phyloP scores from a whole-genome alignment of 2,888 invertebrate genomes.

The Lasioglossum marginatum region DNA sequence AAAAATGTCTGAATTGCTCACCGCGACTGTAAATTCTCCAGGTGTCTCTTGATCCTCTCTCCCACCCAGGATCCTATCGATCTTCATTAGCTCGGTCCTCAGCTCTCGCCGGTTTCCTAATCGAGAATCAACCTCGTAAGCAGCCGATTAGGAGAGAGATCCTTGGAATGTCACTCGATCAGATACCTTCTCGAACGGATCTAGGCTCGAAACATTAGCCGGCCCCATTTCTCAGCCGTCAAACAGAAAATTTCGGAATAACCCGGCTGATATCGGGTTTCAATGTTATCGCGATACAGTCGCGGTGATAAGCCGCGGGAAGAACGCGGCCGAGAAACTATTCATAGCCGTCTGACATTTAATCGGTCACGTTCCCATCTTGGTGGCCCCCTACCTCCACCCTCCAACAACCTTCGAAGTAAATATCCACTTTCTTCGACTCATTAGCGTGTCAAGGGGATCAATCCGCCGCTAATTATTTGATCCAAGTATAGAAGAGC shows the following conservation, averaged over 20 bases:
- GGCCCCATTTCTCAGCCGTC: conserved; percentile 12
- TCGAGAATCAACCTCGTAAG: conserved; percentile 6
- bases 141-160: conserved; percentile 2
- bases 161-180: conserved; percentile 3
- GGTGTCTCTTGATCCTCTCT: not conserved
- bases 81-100: conserved; percentile 1
- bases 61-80: not conserved
- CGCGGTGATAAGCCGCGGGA: conserved; percentile 17
- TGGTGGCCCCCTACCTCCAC: not conserved
- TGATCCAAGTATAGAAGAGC: conserved; percentile 44
- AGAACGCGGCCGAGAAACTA: conserved; percentile 25
- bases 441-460: conserved; percentile 57
- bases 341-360: conserved; percentile 50
- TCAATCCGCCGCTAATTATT: conserved; percentile 61
- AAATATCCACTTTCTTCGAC: conserved; percentile 55
- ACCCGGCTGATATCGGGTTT: conserved; percentile 1
- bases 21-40: not conserved
- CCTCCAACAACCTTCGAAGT: conserved; percentile 57
- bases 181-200: conserved; percentile 6
- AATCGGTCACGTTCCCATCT: conserved; percentile 47
- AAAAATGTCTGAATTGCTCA: not conserved
- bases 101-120: not conserved
- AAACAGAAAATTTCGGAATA: not conserved
- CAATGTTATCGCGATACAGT: conserved; percentile 30
- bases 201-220: not conserved